Percentiles rank a stretch among this genome's conserved stretches.
Conservation (phyloP, 2,888 invertebrate genomes). For the Stenurella melanura region DNA sequence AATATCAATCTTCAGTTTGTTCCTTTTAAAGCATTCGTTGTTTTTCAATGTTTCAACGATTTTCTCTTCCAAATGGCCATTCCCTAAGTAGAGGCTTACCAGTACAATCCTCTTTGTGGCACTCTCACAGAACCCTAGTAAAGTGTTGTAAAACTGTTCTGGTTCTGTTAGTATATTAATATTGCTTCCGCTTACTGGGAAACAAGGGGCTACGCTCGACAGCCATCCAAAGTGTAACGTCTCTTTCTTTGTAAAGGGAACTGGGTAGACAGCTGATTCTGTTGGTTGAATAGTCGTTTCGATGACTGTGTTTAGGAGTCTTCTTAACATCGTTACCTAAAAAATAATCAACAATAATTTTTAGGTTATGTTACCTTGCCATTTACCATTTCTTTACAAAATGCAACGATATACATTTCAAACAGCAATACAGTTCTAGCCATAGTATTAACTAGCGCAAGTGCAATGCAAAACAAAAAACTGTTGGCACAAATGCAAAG, state of each 20-base stretch:
- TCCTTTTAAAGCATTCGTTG: constrained; percentile 76
- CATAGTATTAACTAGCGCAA: neutral
- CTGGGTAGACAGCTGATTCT: constrained; percentile 62
- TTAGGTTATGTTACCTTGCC: constrained; percentile 1
- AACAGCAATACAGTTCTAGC: neutral
- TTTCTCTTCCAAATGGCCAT: constrained; percentile 86
- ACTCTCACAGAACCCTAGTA: constrained; percentile 80
- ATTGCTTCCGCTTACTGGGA: constrained; percentile 80
- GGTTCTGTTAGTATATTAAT: constrained; percentile 87
- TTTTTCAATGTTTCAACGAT: constrained; percentile 82
- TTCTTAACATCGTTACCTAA: constrained; percentile 66
- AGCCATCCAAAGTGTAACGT: constrained; percentile 75
- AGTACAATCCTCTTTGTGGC: constrained; percentile 86
- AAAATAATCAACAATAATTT: constrained; percentile 32
- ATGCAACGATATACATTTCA: neutral
- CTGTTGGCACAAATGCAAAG: constrained; percentile 18
- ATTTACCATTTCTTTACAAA: neutral
- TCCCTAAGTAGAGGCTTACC: constrained; percentile 95
- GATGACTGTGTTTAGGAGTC: constrained; percentile 67
- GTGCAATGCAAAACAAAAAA: neutral
- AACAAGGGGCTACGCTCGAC: constrained; percentile 79
- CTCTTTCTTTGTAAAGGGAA: constrained; percentile 67
- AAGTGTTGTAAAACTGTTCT: constrained; percentile 83
- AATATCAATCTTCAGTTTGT: constrained; percentile 82
- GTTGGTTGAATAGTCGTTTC: constrained; percentile 64